These are phyloP conservation scores for Phalacrocorax pelagicus DNA, from an alignment of 2,113 vertebrate species.

Conservation along the genomic window DNA sequence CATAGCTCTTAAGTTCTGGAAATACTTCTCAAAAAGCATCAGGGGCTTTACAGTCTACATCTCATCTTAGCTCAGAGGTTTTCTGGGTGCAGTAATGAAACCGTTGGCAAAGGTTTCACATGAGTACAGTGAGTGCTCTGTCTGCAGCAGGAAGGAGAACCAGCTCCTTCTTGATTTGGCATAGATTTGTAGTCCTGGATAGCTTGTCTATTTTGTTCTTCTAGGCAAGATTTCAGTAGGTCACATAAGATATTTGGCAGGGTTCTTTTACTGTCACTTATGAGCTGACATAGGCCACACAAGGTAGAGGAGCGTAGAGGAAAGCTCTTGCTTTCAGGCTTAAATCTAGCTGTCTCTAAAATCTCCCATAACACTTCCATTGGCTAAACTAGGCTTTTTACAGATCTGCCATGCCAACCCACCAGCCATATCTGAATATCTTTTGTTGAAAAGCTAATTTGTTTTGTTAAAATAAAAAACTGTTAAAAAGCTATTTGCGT, in stretches of 20 bases:
- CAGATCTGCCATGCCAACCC: neutral
- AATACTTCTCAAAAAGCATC: neutral
- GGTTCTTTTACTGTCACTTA: neutral
- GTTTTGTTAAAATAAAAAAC: too few species aligned
- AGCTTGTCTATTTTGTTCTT: neutral
- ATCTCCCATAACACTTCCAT: neutral
- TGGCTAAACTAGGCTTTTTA: neutral
- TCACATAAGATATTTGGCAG: neutral
- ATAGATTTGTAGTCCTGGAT: neutral
- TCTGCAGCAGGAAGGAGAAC: conserved; percentile 8
- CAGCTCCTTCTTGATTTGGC: neutral
- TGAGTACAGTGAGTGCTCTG: neutral
- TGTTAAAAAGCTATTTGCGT: too few species aligned
- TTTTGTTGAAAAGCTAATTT: neutral
- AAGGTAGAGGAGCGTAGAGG: neutral
- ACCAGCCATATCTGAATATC: neutral
- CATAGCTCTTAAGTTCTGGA: neutral
- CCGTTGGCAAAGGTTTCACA: neutral
- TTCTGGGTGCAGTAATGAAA: neutral
- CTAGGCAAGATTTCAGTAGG: neutral
- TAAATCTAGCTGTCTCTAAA: neutral
- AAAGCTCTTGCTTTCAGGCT: neutral
- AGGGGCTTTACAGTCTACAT: neutral
- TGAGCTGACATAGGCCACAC: fast-evolving
- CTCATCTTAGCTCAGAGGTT: neutral